Base-by-base conservation (phyloP, 2,797 vertebrate species). In the Mus spretus region DNA sequence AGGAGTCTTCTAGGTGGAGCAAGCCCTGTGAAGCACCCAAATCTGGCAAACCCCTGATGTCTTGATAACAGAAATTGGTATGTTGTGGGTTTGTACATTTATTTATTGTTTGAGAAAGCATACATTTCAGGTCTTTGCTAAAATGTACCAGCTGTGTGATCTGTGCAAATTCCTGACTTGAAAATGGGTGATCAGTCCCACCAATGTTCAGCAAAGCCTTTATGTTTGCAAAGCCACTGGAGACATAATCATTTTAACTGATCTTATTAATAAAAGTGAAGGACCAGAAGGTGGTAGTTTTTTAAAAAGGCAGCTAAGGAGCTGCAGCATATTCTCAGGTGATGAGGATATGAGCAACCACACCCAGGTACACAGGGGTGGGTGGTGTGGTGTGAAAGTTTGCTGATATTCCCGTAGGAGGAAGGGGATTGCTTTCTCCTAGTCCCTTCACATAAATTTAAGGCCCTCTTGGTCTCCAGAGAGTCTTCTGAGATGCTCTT, bases 211-310 rank as follows among this genome's bases (percentile, higher is more conserved):
- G 44, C 44, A 44, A 44, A 3, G 44, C 44, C 44, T 44, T 78
- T 72, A 72, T 28, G 17, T 34, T 53, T 50, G 53, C 83, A 95
- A 77, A 96, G 70, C 82, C 40, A 44, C 93, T 95, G 89, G 75
- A 98, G 70, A 74, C 89, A 97, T 97, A 92, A 98, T 95, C 87
- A 93, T 75, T 92, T 91, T 92, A 89, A 91, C 47, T 94, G 93
- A 97, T 97, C 95, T 97, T 93, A 97, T 98, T 97, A 97, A 96
- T 96, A 97, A 85, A 98, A 98, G 98, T 93, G 89, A 97, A 98
- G 90, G 94, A 93, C 97, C 98, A 47, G 80, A 53, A 26, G 7
- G n/a, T 50, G 95, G 63, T 93, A 50, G 96, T 44, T 44, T 44
- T 44, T 44, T 44, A 44, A 44, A 44, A 44, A 96, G 93, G 88